phyloP scores from a whole-genome alignment of 2,797 vertebrate genomes.

The Macrochelys suwanniensis region DNA sequence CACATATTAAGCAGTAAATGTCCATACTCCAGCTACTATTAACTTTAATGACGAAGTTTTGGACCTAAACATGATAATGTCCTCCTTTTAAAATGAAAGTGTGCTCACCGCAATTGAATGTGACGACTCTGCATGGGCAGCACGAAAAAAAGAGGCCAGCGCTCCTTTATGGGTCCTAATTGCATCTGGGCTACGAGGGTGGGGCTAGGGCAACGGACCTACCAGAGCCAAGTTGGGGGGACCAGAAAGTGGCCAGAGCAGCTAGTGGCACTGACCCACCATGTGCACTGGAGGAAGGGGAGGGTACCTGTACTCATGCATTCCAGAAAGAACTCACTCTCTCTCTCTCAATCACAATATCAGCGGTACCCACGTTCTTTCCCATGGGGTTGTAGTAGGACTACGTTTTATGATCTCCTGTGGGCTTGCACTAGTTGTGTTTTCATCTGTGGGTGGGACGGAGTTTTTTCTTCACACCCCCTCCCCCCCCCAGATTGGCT shows the following conservation, averaged over 20 bases:
- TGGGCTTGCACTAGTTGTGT: not conserved
- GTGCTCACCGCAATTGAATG: not conserved
- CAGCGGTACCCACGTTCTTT: not conserved
- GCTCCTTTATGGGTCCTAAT: not conserved
- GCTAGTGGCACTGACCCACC: not conserved
- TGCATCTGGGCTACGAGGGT: not conserved
- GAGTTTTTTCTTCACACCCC: not conserved
- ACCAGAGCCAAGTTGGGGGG: too few species aligned
- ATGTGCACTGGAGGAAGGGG: not conserved
- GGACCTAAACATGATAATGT: not conserved
- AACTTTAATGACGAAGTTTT: not conserved
- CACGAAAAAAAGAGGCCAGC: not conserved
- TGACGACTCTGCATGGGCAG: not conserved
- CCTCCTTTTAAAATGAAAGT: not conserved
- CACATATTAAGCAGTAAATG: not conserved
- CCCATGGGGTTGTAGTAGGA: not conserved
- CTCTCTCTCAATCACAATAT: not conserved
- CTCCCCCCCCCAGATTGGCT: not conserved
- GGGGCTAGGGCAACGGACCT: too few species aligned
- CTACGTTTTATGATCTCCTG: not conserved
- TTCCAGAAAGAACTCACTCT: not conserved
- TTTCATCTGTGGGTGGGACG: not conserved
- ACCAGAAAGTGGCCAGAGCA: not conserved
- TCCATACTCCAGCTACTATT: not conserved
- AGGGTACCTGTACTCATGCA: not conserved